Conservation (phyloP, 2,888 invertebrate genomes). For the Onchidella celtica region DNA sequence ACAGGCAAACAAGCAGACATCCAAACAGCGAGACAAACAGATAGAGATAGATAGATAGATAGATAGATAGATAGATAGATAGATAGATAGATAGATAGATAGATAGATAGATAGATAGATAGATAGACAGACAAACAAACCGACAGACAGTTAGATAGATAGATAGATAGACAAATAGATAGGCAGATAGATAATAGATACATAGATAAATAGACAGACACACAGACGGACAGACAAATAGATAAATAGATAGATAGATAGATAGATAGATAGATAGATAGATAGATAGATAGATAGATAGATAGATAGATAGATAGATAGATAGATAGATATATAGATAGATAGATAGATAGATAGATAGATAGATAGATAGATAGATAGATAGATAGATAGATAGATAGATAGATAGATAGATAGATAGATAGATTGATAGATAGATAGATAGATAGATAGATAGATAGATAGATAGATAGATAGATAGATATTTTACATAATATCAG, state of each 20-base stretch:
- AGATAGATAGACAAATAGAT: no score
- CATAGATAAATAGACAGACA: neutral
- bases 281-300: constrained; percentile 20
- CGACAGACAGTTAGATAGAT: no score
- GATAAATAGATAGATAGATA: constrained; percentile 19
- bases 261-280: constrained; percentile 19
- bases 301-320: constrained; percentile 3
- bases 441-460: neutral
- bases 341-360: neutral
- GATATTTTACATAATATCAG: no score
- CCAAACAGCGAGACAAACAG: no score
- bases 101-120: no score
- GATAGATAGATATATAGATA: constrained; percentile 23
- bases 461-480: no score
- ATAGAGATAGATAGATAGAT: no score
- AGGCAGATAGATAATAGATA: no score
- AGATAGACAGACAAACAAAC: no score
- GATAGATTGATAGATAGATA: neutral
- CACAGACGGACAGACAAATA: neutral
- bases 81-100: no score
- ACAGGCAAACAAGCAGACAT: constrained; percentile 16
- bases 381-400: neutral
- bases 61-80: no score
- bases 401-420: neutral
- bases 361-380: neutral